Evolutionary conservation across 2,888 invertebrate genomes (phyloP), one percentile per base, ranked within the genome.

Genomic region (Cosmopolites sordidus): DNA sequence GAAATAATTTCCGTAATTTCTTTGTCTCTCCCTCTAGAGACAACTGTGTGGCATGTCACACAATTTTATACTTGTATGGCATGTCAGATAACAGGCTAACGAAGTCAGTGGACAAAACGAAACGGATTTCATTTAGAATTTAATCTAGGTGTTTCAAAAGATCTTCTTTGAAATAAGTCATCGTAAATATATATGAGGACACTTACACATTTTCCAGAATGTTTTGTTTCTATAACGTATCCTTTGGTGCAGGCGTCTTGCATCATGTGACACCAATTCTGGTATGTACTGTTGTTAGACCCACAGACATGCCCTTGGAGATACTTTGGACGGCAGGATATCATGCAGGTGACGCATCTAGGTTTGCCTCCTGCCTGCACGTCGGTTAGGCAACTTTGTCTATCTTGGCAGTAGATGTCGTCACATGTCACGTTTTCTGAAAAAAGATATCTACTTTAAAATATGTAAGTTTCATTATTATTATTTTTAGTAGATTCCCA

Each of bases 211-310:
- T 78, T 77, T 51, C 86, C 88, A 42, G 80, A 76, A 68, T 84
- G 78, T 65, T 81, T 80, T 41, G 87, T 83, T 67, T 86, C 86
- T 60, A 89, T 81, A 63, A 83, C 83, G 65, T 81, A 81, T 41
- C 87, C 86, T 33, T 83, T 83, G 60, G 79, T 78, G 69, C 89
- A 89, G n/a, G 87, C 82, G 66, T 86, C 85, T 70, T 83, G 80
- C 67, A 84, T 81, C 82, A 89, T 84, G 71, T 87, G 85, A 72
- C 89, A 89, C 86, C 87, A 88, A 52, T 84, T 86, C 59, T 78
- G 77, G 70, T 89, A 89, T 16, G 87, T 87, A 63, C 79, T 78
- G 70, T 86, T 86, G 73, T 89, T 87, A 62, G 81, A 79, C 54
- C 86, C 88, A 70, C 89, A 89, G 51, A 88, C 75, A 60, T 79